These are phyloP conservation scores for Mormyrus lacerda DNA, from an alignment of 2,113 vertebrate genomes.

Conservation along the genomic window DNA sequence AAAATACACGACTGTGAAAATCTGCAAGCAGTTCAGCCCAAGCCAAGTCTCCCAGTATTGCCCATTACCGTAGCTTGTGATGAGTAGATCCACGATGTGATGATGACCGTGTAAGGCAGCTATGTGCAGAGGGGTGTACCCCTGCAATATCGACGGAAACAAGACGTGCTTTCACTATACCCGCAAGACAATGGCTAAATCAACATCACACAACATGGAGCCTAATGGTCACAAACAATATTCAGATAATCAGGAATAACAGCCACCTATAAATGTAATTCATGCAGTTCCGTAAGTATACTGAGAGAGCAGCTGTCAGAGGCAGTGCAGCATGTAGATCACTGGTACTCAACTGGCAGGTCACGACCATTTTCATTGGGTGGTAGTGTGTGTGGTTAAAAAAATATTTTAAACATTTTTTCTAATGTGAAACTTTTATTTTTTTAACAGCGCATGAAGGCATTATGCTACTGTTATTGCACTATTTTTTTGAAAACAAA, in stretches of 20 bases:
- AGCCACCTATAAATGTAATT: neutral
- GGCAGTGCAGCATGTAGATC: neutral
- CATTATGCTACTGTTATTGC: neutral
- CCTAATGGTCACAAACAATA: neutral
- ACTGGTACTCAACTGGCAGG: neutral
- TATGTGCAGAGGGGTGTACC: conserved; percentile 70
- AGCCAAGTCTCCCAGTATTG: neutral
- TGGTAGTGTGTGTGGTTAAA: neutral
- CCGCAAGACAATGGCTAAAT: neutral
- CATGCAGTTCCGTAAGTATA: neutral
- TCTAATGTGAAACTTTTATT: neutral
- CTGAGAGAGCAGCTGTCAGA: neutral
- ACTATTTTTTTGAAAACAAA: neutral
- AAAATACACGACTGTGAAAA: neutral
- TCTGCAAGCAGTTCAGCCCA: neutral
- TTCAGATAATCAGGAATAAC: neutral
- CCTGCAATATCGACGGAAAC: conserved; percentile 42
- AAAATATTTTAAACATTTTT: neutral
- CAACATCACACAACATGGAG: neutral
- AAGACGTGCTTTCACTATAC: neutral
- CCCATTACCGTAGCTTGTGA: conserved; percentile 56
- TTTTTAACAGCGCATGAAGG: neutral
- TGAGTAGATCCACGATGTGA: conserved; percentile 60
- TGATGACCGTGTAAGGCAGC: conserved; percentile 64
- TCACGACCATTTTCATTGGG: neutral